Conservation (phyloP, 2,888 invertebrate species). For the Malachius bipustulatus region DNA sequence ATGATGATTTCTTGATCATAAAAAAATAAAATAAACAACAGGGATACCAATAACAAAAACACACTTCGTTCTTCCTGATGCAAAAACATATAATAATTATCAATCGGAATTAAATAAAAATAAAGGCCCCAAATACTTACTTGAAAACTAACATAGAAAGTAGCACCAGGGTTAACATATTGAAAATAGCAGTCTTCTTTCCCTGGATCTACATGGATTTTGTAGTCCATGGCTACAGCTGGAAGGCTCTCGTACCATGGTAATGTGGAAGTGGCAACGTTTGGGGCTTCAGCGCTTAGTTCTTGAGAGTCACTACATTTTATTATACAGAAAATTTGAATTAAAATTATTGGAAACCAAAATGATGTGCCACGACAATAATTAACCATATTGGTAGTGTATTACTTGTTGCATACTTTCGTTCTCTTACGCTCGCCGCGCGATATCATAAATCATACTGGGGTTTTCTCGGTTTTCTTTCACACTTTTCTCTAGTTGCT, state of each 20-base stretch:
- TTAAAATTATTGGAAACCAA: slow-evolving; percentile 16
- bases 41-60: no score
- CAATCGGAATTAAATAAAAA: no score
- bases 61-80: no score
- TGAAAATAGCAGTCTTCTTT: slow-evolving; percentile 93
- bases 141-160: slow-evolving; percentile 89
- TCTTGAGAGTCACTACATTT: slow-evolving; percentile 13
- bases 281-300: slow-evolving; percentile 23
- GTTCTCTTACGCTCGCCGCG: no score
- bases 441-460: no score
- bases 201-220: slow-evolving; percentile 89
- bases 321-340: slow-evolving; percentile 17
- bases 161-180: slow-evolving; percentile 82
- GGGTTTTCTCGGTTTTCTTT: no score
- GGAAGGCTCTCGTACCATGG: slow-evolving; percentile 82
- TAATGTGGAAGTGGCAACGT: slow-evolving; percentile 44
- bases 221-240: slow-evolving; percentile 91
- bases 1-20: no score
- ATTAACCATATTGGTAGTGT: slow-evolving; percentile 20
- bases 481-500: no score
- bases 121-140: slow-evolving; percentile 39
- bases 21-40: no score
- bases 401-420: slow-evolving; percentile 16
- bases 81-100: no score
- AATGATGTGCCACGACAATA: slow-evolving; percentile 23